Evolutionary conservation across 2,888 invertebrate genomes (phyloP).

Genomic region (Rhagonycha lutea): DNA sequence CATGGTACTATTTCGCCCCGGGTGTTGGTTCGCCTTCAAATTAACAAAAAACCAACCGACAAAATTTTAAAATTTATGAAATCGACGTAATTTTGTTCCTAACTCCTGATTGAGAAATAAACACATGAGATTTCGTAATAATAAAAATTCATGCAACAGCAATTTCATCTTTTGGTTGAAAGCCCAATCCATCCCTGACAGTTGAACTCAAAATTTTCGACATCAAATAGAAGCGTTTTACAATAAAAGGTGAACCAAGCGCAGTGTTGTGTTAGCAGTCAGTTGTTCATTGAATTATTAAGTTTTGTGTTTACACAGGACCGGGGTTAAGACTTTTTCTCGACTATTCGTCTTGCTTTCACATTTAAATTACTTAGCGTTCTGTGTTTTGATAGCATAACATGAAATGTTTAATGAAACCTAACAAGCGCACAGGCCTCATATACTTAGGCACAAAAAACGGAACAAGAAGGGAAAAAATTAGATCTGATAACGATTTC

Average conservation of each 20-base stretch:
- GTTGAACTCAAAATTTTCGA: not conserved
- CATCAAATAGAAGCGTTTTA: not conserved
- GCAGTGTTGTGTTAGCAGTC: not conserved
- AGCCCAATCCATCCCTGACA: not conserved
- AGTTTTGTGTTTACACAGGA: not conserved
- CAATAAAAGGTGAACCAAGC: not conserved
- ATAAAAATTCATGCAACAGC: too few species aligned
- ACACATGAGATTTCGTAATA: too few species aligned
- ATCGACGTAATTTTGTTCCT: not conserved
- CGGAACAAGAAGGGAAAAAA: not conserved
- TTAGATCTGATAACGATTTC: not conserved
- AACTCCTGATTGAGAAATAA: not conserved
- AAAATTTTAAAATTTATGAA: not conserved
- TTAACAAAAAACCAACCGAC: not conserved
- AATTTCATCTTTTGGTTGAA: not conserved
- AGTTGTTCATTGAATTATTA: not conserved
- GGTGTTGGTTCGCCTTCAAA: not conserved
- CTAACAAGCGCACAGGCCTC: not conserved
- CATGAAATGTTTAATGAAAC: not conserved
- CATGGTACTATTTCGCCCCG: not conserved
- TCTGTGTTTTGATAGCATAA: not conserved
- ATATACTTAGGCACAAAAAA: not conserved
- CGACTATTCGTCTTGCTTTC: not conserved
- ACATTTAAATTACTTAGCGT: not conserved
- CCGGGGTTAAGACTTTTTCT: not conserved